Evolutionary conservation across 1,140 invertebrate genomes (phyloP).

Genomic region (Sycobia sp.): DNA sequence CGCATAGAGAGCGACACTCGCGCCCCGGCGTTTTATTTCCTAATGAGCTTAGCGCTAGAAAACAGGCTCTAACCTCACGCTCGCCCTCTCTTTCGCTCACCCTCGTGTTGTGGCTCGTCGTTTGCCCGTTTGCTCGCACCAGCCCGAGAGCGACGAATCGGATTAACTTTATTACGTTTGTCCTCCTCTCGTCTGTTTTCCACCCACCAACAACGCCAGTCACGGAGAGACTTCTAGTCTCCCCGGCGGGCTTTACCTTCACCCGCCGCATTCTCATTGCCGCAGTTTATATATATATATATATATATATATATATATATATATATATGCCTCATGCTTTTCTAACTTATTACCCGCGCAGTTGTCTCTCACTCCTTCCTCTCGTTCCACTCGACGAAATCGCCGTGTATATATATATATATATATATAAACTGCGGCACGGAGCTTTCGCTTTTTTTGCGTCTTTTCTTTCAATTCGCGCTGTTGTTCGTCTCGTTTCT

Average conservation of each 20-base stretch:
- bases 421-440: too few relatives aligned
- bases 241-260: constrained; percentile 13
- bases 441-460: background rate
- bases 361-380: background rate
- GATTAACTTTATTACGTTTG: constrained; percentile 61
- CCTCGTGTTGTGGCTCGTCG: too few relatives aligned
- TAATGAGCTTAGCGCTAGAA: constrained; percentile 55
- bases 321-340: background rate
- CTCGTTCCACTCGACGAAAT: background rate
- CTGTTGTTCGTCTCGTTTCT: too few relatives aligned
- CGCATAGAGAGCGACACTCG: too few relatives aligned
- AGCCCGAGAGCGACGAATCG: constrained; percentile 52
- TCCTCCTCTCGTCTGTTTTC: constrained; percentile 56
- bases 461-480: background rate
- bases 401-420: too few relatives aligned
- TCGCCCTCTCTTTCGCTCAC: constrained; percentile 28
- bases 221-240: too few relatives aligned
- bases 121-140: too few relatives aligned
- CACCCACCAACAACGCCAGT: constrained; percentile 46
- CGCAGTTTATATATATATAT: too few relatives aligned
- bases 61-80: constrained; percentile 45
- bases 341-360: constrained; percentile 6
- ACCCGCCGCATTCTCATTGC: background rate
- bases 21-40: constrained; percentile 2
- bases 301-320: background rate